phyloP scores from a whole-genome alignment of 2,797 vertebrate species.

The Okamejei kenojei region DNA sequence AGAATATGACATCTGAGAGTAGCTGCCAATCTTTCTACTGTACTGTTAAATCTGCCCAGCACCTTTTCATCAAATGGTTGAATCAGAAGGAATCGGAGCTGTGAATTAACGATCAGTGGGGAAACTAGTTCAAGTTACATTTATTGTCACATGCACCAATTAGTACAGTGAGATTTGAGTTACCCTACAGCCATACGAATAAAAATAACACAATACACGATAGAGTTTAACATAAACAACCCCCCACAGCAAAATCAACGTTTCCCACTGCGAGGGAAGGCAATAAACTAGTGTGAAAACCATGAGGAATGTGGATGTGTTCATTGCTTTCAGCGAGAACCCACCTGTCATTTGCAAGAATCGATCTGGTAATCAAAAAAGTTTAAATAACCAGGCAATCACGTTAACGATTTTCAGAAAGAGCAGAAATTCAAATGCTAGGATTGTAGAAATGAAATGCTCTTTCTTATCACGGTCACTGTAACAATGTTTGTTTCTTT shows the following conservation, averaged over 20 bases:
- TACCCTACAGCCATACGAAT: no score
- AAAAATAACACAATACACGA: no score
- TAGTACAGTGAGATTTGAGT: no score
- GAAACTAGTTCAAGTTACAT: no score
- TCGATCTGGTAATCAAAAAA: background rate
- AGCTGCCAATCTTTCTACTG: background rate
- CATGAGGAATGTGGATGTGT: background rate
- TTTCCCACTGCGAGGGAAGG: no score
- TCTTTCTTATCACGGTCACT: background rate
- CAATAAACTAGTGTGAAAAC: background rate
- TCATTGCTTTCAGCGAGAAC: background rate
- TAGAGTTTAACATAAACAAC: no score
- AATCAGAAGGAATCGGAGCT: background rate
- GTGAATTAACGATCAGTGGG: background rate
- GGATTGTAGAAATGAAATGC: background rate
- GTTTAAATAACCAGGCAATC: background rate
- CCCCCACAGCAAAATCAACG: no score
- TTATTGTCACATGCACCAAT: no score
- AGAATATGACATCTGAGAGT: background rate
- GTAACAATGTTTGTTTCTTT: background rate
- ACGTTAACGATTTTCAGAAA: background rate
- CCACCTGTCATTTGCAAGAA: background rate
- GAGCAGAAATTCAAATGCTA: background rate
- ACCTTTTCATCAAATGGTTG: background rate
- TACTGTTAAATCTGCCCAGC: background rate